Percentiles rank a stretch among this genome's conserved stretches.
These are phyloP conservation scores for Drosophila mojavensis DNA, from an alignment of 1,140 invertebrate species.

Conservation along the genomic window DNA sequence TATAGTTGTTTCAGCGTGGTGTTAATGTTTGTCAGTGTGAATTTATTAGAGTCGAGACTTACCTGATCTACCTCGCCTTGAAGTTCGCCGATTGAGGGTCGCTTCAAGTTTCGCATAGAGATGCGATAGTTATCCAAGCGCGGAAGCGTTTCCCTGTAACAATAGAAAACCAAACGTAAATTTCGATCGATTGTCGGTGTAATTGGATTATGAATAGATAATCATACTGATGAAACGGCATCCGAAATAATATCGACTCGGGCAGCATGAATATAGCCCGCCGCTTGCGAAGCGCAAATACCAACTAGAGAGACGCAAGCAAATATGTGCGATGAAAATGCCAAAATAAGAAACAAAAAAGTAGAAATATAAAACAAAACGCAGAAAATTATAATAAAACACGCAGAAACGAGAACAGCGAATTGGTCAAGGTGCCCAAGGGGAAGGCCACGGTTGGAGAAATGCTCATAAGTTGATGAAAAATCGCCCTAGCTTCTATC, in stretches of 20 bases:
- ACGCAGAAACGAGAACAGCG: conserved; percentile 39
- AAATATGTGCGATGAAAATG: conserved; percentile 32
- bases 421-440: conserved; percentile 57
- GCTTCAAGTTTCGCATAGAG: conserved; percentile 88
- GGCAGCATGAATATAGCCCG: conserved; percentile 66
- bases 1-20: background rate
- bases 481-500: conserved; percentile 22
- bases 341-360: conserved; percentile 28
- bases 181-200: background rate
- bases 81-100: conserved; percentile 90
- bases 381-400: conserved; percentile 37
- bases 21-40: background rate
- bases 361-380: conserved; percentile 17
- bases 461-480: conserved; percentile 31
- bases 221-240: conserved; percentile 68
- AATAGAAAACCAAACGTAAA: conserved; percentile 1
- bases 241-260: conserved; percentile 62
- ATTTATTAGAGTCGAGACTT: conserved; percentile 32
- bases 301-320: conserved; percentile 40
- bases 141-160: conserved; percentile 86
- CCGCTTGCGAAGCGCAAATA: conserved; percentile 62
- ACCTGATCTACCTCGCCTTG: conserved; percentile 86
- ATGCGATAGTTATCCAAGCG: conserved; percentile 95
- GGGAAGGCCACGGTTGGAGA: conserved; percentile 45
- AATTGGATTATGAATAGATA: background rate